Evolutionary conservation across 1,140 invertebrate genomes (phyloP).

Genomic region (Protaetia brevitarsis): DNA sequence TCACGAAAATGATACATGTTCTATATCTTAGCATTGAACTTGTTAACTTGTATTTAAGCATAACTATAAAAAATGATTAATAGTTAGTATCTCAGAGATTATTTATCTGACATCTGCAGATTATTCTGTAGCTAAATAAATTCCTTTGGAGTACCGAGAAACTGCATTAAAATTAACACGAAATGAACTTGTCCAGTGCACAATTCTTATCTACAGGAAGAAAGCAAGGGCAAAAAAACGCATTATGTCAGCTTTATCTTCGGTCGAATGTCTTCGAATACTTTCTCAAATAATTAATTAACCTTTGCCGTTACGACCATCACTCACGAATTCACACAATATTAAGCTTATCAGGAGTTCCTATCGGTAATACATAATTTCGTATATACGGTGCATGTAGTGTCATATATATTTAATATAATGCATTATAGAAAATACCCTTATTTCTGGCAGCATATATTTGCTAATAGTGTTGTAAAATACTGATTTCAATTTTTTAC

Average conservation of each 20-base stretch:
- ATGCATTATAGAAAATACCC: too few relatives aligned
- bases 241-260: neutral
- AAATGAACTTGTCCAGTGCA: neutral
- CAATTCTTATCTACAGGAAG: neutral
- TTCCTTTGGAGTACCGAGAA: too few relatives aligned
- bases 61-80: too few relatives aligned
- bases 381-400: neutral
- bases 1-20: too few relatives aligned
- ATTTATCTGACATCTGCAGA: too few relatives aligned
- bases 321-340: slow-evolving; percentile 21
- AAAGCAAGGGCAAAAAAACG: neutral
- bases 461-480: too few relatives aligned
- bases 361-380: neutral
- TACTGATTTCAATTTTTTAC: too few relatives aligned
- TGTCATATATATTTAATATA: too few relatives aligned
- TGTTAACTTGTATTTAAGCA: too few relatives aligned
- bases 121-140: neutral
- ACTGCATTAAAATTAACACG: neutral
- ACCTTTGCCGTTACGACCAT: slow-evolving; percentile 12
- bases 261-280: slow-evolving; percentile 15
- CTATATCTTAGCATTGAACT: too few relatives aligned
- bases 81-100: too few relatives aligned
- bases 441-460: too few relatives aligned
- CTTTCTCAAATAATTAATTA: slow-evolving; percentile 26
- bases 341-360: neutral